Evolutionary conservation across 2,888 invertebrate species (phyloP), one percentile per base, ranked within the genome.

Genomic region (Amiota communis): DNA sequence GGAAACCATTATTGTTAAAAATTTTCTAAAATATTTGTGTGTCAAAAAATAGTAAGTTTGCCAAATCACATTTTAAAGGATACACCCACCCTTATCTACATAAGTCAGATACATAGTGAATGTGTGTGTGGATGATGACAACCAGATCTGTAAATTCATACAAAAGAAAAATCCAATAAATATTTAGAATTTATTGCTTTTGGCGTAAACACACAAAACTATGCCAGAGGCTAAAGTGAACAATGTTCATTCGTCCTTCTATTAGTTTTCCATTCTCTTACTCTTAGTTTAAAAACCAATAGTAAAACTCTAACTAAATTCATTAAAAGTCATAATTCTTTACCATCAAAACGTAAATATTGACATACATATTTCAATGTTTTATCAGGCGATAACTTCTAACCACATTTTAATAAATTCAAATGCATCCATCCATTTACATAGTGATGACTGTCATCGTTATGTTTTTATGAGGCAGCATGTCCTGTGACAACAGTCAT

Each of bases 121-220:
- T 49, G n/a, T 20, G 51, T 13, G 51, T 51, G 57, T 11, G 8
- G 17, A 59, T 15, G 59, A 20, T 59, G 17, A n/a, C 20, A 11
- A 36, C 36, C 36, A 36, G 36, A 36, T 36, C 36, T 36, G 36
- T 36, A 36, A 36, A 36, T 77, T 86, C 72, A 77, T 76, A 78
- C 17, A 76, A 72, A 76, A 82, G 76, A 80, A 81, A 87, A 88
- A 88, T 85, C 85, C 88, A 88, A 88, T 88, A 89, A 88, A 88
- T 87, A 88, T 87, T 87, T 83, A 86, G 83, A 87, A 88, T 89
- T 88, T 88, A 89, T 88, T 85, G 86, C 87, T 84, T 82, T 80
- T 80, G 81, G 81, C 83, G 82, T 79, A 78, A 72, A 85, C 6
- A 36, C 36, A n/a, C 36, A 36, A 2, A 36, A 36, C 36, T 4